Evolutionary conservation across 30 jellyfish, hydroid and myxozoan genomes (phyloP).

Genomic region (Catostylus mosaicus): DNA sequence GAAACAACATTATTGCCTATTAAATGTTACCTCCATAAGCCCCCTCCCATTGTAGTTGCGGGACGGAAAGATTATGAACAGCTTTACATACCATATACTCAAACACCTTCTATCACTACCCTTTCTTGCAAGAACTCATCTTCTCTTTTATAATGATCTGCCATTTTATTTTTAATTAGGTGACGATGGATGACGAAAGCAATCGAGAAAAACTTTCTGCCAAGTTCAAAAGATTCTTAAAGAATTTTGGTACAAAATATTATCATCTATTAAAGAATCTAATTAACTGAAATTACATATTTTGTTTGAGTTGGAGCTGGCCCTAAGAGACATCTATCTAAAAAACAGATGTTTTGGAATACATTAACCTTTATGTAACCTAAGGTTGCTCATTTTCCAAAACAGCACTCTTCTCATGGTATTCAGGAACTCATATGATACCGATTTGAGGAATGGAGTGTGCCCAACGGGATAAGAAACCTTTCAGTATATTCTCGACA

Average conservation of each 20-base stretch:
- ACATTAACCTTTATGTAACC: neutral
- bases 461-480: too few species aligned
- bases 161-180: neutral
- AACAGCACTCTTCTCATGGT: neutral
- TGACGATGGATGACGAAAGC: neutral
- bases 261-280: neutral
- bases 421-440: too few species aligned
- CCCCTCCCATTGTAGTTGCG: neutral
- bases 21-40: neutral
- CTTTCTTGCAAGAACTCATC: neutral
- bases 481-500: too few species aligned
- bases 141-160: neutral
- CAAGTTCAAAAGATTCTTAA: neutral
- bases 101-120: neutral
- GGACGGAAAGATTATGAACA: neutral
- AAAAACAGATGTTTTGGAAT: neutral
- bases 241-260: neutral
- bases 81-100: neutral
- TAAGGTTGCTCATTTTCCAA: neutral
- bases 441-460: too few species aligned
- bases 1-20: neutral
- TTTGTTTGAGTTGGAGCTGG: neutral
- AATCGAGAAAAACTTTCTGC: neutral
- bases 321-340: neutral
- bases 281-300: neutral